Conservation (phyloP, 1,140 invertebrate genomes). For the Vanessa atalanta region DNA sequence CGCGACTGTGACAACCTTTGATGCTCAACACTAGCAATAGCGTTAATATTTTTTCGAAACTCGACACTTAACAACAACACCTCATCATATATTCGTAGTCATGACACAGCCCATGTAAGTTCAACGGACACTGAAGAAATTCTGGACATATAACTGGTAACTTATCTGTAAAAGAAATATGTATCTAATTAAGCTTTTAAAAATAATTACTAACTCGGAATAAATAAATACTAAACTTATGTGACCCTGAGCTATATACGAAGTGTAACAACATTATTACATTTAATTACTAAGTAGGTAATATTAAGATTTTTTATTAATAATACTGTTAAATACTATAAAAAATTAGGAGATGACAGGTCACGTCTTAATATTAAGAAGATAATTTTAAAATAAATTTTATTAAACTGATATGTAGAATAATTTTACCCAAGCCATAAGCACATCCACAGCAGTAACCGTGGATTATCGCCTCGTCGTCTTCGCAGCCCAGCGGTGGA, state of each 20-base stretch:
- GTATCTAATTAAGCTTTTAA: background rate
- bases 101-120: slow-evolving; percentile 79
- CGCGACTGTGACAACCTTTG: too few relatives aligned
- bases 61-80: slow-evolving; percentile 80
- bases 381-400: background rate
- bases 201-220: background rate
- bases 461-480: slow-evolving; percentile 83
- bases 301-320: too few relatives aligned
- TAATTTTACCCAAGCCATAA: slow-evolving; percentile 76
- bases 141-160: slow-evolving; percentile 80
- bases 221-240: background rate
- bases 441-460: slow-evolving; percentile 84
- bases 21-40: too few relatives aligned
- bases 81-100: slow-evolving; percentile 83
- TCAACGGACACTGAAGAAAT: slow-evolving; percentile 80
- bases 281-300: too few relatives aligned
- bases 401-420: background rate
- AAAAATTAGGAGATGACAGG: too few relatives aligned
- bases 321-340: too few relatives aligned
- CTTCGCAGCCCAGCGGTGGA: slow-evolving; percentile 80
- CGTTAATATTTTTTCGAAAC: background rate
- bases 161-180: slow-evolving; percentile 70
- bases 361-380: too few relatives aligned
- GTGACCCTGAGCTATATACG: background rate
- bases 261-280: too few relatives aligned